A percentile compares a stretch with the other conserved stretches of the same genome.
phyloP scores from a whole-genome alignment of 2,797 vertebrate genomes.

The Epinephelus awoara region DNA sequence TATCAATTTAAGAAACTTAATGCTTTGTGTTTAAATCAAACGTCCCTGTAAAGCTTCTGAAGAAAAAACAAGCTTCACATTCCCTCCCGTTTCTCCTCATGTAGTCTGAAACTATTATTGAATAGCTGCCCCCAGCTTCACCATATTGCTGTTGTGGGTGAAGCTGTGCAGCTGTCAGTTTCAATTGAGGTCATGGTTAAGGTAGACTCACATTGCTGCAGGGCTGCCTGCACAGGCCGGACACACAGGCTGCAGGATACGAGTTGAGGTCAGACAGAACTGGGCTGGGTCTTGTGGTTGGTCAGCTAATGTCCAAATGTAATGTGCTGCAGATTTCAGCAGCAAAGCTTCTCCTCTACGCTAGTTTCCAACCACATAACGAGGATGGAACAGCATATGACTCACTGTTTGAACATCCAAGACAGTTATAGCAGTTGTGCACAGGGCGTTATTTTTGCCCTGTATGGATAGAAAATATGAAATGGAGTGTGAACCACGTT shows the following conservation, averaged over 20 bases:
- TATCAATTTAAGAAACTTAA: slow-evolving; percentile 21
- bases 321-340: slow-evolving; percentile 15
- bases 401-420: slow-evolving; percentile 26
- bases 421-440: slow-evolving; percentile 32
- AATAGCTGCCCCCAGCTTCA: slow-evolving; percentile 42
- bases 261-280: slow-evolving; percentile 58
- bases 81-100: slow-evolving; percentile 26
- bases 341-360: not conserved
- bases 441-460: slow-evolving; percentile 16
- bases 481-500: slow-evolving; percentile 4
- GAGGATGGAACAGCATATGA: slow-evolving; percentile 21
- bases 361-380: slow-evolving; percentile 36
- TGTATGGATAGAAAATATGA: not conserved
- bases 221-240: slow-evolving; percentile 44
- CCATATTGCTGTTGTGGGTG: slow-evolving; percentile 22
- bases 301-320: slow-evolving; percentile 33
- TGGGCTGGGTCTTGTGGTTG: slow-evolving; percentile 38
- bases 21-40: slow-evolving; percentile 4
- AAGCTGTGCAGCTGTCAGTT: slow-evolving; percentile 63
- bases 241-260: slow-evolving; percentile 39
- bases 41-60: not conserved
- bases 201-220: slow-evolving; percentile 62
- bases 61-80: slow-evolving; percentile 35
- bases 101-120: slow-evolving; percentile 50
- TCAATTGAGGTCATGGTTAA: slow-evolving; percentile 70